Percentiles rank a stretch among this genome's conserved stretches.
Evolutionary conservation across 2,797 vertebrate genomes (phyloP).

Genomic region (Cynodonichthys magdalenae): DNA sequence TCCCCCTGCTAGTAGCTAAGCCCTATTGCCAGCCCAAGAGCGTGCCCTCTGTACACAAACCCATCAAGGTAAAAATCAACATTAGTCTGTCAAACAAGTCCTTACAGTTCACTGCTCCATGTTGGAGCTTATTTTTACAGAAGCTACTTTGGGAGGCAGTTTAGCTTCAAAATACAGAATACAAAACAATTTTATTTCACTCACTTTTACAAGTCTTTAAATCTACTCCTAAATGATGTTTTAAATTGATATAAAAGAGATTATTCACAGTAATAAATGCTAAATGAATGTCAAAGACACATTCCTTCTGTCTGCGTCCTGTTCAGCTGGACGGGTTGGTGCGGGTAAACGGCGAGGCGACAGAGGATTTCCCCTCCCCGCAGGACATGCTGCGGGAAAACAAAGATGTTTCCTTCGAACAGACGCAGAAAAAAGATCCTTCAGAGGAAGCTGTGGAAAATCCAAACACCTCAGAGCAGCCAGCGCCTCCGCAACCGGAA

Average conservation of each 20-base stretch:
- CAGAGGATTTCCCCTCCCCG: constrained; percentile 40
- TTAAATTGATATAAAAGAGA: too few relatives aligned
- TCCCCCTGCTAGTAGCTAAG: constrained; percentile 93
- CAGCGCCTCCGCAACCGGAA: constrained; percentile 24
- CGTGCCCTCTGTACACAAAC: constrained; percentile 85
- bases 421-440: constrained; percentile 16
- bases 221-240: too few relatives aligned
- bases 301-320: constrained; percentile 9
- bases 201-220: too few relatives aligned
- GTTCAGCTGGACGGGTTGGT: constrained; percentile 84
- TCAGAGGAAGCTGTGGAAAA: constrained; percentile 12
- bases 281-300: not conserved
- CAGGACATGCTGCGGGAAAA: constrained; percentile 25
- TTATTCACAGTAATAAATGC: not conserved
- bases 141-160: not conserved
- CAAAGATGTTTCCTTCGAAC: constrained; percentile 23
- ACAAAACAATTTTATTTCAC: too few relatives aligned
- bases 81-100: not conserved
- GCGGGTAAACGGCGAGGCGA: constrained; percentile 85
- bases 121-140: not conserved
- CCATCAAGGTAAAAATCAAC: constrained; percentile 85
- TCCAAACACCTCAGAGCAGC: constrained; percentile 28
- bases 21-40: constrained; percentile 91
- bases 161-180: not conserved
- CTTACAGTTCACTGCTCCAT: not conserved